phyloP scores from a whole-genome alignment of 2,888 invertebrate genomes.

The Invenusta paracnida region DNA sequence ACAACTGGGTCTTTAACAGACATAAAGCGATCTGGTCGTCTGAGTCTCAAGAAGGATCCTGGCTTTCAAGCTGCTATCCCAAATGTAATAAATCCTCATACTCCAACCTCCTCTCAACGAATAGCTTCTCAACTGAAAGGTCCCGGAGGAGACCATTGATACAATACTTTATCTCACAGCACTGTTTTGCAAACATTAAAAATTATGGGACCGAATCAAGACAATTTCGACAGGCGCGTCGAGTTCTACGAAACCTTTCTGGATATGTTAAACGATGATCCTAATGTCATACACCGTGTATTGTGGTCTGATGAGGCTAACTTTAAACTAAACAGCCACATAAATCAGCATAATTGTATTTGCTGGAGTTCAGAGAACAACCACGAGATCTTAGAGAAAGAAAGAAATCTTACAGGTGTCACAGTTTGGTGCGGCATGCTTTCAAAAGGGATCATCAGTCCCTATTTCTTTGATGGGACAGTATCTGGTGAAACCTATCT shows the following conservation, averaged over 20 bases:
- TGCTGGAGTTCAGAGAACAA: constrained; percentile 31
- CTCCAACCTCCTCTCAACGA: constrained; percentile 13
- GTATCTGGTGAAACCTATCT: constrained; percentile 38
- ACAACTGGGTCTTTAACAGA: constrained; percentile 15
- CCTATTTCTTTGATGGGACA: constrained; percentile 41
- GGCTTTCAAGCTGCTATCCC: constrained; percentile 21
- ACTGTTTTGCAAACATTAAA: constrained; percentile 11
- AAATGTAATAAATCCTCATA: background rate
- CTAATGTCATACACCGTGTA: constrained; percentile 18
- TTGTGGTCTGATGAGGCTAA: constrained; percentile 36
- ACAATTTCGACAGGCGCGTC: background rate
- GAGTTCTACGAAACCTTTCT: background rate
- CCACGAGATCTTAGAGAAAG: background rate
- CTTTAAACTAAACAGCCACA: constrained; percentile 35
- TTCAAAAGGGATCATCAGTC: constrained; percentile 36
- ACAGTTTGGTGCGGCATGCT: constrained; percentile 28
- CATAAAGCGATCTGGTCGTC: constrained; percentile 17
- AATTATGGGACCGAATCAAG: background rate
- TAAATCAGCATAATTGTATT: constrained; percentile 37
- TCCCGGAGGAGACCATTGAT: background rate
- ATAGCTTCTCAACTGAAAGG: background rate
- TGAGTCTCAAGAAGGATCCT: background rate
- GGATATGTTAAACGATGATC: background rate
- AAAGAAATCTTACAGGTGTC: constrained; percentile 14
- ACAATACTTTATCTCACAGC: constrained; percentile 1